These are phyloP conservation scores for Liodrosophila aerea DNA, from an alignment of 2,888 invertebrate species.

Conservation along the genomic window DNA sequence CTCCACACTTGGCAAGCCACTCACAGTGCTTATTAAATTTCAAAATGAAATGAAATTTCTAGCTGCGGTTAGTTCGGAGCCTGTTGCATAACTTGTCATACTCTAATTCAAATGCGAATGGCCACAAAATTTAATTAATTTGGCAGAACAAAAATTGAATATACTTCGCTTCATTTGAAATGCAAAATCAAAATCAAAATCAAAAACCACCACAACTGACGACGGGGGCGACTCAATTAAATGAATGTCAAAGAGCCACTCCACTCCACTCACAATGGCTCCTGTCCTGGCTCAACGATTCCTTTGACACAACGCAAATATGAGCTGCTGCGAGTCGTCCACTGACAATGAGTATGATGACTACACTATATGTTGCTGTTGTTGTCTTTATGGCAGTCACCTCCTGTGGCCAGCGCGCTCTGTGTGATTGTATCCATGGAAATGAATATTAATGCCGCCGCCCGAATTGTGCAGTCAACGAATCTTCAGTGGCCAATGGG, in stretches of 20 bases:
- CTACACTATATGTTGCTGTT: slow-evolving; percentile 11
- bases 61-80: slow-evolving; percentile 26
- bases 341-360: slow-evolving; percentile 38
- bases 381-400: slow-evolving; percentile 58
- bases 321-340: slow-evolving; percentile 25
- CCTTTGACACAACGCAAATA: slow-evolving; percentile 58
- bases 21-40: slow-evolving; percentile 40
- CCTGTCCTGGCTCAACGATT: slow-evolving; percentile 64
- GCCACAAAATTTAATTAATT: slow-evolving; percentile 21
- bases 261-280: slow-evolving; percentile 42
- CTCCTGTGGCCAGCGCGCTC: slow-evolving; percentile 59
- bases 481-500: slow-evolving; percentile 2
- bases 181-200: slow-evolving; percentile 73
- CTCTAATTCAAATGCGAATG: slow-evolving; percentile 9
- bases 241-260: slow-evolving; percentile 73
- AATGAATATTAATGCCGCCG: slow-evolving; percentile 76
- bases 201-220: neutral
- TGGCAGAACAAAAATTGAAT: slow-evolving; percentile 40
- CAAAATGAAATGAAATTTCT: slow-evolving; percentile 9
- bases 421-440: slow-evolving; percentile 71
- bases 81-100: slow-evolving; percentile 43
- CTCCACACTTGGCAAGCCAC: slow-evolving; percentile 19
- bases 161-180: slow-evolving; percentile 67
- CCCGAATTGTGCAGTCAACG: slow-evolving; percentile 51
- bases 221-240: slow-evolving; percentile 60